Evolutionary conservation across 2,888 invertebrate species (phyloP), one percentile per base, ranked within the genome.

Genomic region (Erannis defoliaria): DNA sequence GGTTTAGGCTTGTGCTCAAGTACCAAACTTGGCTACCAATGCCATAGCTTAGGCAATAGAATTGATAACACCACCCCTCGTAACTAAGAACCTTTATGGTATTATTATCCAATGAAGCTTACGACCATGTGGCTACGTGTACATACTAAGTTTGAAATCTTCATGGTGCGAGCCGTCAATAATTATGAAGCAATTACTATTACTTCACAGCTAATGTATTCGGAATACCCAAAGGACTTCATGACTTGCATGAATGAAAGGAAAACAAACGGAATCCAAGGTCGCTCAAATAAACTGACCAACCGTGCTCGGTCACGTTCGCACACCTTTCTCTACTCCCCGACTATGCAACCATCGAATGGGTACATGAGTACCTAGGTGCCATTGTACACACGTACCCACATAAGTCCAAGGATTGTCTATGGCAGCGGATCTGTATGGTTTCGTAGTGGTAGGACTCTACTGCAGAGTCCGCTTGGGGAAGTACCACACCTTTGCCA

Each of bases 311-410:
- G 37, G 45, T 51, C 57, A 62, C 56, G 51, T 50, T 45, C 40
- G 12, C 60, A 61, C 23, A n/a, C 26, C 38, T 56, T 31, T 48
- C 37, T 23, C 31, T 40, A 29, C 19, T 31, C 31, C 33, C 45
- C 55, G 46, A 29, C 60, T 57, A 56, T 65, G 72, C 67, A 72
- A 70, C 63, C 8, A 9, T 38, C 3, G n/a, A 53, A 35, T 10
- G 40, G 10, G 19, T 10, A n/a, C 19, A 21, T 31, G 29, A 29
- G 48, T 53, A 58, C 48, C 63, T 31, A 19, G 19, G 50, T 55
- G 58, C 48, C 63, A 56, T 55, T 62, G 60, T 33, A 63, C 72
- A 72, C 64, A 59, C 42, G 19, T 40, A 40, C 3, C 57, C 59
- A 65, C 67, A 66, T 66, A 71, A n/a, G n/a, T n/a, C n/a, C n/a